Evolutionary conservation across 2,113 vertebrate genomes (phyloP).

Genomic region (Thunnus maccoyii): DNA sequence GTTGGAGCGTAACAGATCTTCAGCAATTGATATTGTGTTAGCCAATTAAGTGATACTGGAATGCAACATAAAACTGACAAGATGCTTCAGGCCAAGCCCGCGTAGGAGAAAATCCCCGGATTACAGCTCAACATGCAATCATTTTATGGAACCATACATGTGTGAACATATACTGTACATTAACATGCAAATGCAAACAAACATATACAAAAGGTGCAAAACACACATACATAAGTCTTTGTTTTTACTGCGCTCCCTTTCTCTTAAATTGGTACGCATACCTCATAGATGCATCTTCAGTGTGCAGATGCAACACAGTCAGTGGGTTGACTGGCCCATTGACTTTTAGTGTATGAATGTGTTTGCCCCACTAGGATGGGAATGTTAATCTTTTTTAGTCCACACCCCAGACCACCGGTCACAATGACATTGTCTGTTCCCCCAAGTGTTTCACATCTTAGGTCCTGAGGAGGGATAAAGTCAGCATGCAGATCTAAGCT

Average conservation of each 20-base stretch:
- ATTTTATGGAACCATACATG: constrained; percentile 7
- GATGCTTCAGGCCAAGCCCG: constrained; percentile 8
- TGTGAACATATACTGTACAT: background rate
- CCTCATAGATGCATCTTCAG: constrained; percentile 6
- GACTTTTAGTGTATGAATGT: constrained; percentile 40
- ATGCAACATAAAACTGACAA: constrained; percentile 29
- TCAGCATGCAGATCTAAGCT: constrained; percentile 34
- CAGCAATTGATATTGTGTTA: constrained; percentile 2
- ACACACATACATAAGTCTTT: background rate
- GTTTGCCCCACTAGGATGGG: constrained; percentile 21
- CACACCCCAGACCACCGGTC: constrained; percentile 45
- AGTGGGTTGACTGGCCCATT: constrained; percentile 48
- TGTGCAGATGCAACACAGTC: constrained; percentile 21
- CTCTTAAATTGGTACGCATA: background rate
- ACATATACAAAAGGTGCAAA: background rate
- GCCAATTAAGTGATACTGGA: constrained; percentile 26
- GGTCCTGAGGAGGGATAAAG: constrained; percentile 34
- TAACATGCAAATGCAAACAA: constrained; percentile 18
- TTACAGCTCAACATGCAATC: constrained; percentile 15
- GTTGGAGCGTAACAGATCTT: background rate
- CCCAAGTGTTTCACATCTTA: constrained; percentile 25
- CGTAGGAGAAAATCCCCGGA: constrained; percentile 17
- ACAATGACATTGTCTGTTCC: constrained; percentile 35
- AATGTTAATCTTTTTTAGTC: constrained; percentile 50
- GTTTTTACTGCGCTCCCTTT: background rate